phyloP scores from a whole-genome alignment of 1,140 invertebrate genomes.

The Rhagoletis pomonella region DNA sequence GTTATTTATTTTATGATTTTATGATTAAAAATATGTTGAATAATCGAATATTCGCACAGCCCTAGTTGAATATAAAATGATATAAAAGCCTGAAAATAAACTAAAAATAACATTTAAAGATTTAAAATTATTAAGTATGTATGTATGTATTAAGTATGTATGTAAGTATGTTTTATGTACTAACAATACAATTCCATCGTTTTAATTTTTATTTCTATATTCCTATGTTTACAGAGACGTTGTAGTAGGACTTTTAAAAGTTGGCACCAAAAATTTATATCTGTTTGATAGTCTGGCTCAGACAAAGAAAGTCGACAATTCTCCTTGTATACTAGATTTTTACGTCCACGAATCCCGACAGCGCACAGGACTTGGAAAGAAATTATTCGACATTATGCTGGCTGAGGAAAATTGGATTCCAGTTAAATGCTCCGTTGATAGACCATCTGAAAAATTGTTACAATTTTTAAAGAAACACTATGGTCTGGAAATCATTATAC shows the following conservation, averaged over 20 bases:
- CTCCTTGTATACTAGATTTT: conserved; percentile 90
- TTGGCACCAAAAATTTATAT: conserved; percentile 89
- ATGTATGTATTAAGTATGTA: no score
- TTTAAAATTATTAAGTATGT: no score
- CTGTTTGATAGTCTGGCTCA: conserved; percentile 83
- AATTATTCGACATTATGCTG: conserved; percentile 88
- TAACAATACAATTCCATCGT: neutral
- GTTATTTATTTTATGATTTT: no score
- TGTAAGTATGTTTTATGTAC: no score
- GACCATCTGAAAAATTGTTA: conserved; percentile 91
- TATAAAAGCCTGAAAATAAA: no score
- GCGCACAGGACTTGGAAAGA: conserved; percentile 84
- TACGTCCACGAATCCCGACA: conserved; percentile 88
- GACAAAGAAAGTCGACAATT: conserved; percentile 81
- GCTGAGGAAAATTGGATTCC: conserved; percentile 81
- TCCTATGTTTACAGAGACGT: conserved; percentile 75
- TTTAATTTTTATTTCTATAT: neutral
- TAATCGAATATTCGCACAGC: no score
- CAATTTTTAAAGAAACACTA: conserved; percentile 91
- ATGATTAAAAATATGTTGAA: no score
- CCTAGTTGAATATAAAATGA: no score
- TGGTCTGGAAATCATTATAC: conserved; percentile 80
- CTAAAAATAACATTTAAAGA: no score
- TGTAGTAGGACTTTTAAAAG: conserved; percentile 88
- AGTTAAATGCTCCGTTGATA: conserved; percentile 89